Evolutionary conservation across 2,113 vertebrate genomes (phyloP).

Genomic region (Siniperca chuatsi): DNA sequence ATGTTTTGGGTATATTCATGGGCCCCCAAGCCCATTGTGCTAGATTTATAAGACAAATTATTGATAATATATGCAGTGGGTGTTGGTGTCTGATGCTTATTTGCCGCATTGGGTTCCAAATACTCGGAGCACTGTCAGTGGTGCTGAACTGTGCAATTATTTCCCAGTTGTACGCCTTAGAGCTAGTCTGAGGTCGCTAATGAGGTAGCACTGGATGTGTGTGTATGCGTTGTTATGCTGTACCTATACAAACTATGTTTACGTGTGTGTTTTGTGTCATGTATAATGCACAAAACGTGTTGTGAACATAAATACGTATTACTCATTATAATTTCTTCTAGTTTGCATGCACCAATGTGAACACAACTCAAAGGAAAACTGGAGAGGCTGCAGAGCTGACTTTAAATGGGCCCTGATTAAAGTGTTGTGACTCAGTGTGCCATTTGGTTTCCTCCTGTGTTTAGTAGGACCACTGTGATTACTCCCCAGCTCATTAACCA

Average conservation of each 20-base stretch:
- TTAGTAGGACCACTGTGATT: constrained; percentile 59
- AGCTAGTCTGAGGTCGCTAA: constrained; percentile 45
- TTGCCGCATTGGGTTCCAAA: constrained; percentile 39
- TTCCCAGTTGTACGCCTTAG: constrained; percentile 48
- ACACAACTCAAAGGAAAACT: constrained; percentile 3
- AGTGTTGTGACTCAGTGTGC: constrained; percentile 63
- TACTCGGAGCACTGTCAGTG: constrained; percentile 26
- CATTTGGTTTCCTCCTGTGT: constrained; percentile 54
- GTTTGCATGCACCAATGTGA: constrained; percentile 27
- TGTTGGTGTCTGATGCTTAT: constrained; percentile 33
- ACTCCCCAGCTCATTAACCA: constrained; percentile 56
- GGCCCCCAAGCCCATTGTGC: not conserved
- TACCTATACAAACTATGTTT: not conserved
- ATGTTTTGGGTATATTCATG: constrained; percentile 1
- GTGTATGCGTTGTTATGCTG: constrained; percentile 9
- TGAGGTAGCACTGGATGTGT: constrained; percentile 37
- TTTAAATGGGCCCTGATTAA: constrained; percentile 65
- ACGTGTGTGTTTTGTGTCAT: not conserved
- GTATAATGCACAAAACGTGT: constrained; percentile 5
- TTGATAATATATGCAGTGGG: constrained; percentile 46
- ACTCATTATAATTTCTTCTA: constrained; percentile 16
- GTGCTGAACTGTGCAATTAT: constrained; percentile 64
- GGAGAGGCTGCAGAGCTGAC: constrained; percentile 36
- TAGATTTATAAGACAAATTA: constrained; percentile 19
- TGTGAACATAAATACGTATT: constrained; percentile 9